Evolutionary conservation across 2,888 invertebrate genomes (phyloP), one percentile per base, ranked within the genome.

Genomic region (Agrilus cyanescens): DNA sequence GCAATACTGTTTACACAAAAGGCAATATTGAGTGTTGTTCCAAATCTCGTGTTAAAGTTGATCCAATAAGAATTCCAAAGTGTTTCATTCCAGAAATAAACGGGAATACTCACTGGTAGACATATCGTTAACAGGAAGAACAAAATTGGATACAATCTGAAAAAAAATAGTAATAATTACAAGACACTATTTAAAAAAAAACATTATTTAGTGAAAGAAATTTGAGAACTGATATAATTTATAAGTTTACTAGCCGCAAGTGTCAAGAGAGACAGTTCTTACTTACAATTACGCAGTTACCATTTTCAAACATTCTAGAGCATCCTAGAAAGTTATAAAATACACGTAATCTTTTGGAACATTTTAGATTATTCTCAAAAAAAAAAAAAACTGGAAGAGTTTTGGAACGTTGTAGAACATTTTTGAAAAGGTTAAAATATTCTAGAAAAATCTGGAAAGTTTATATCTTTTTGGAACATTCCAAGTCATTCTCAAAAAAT

Each of bases 1-100:
- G 95, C 94, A 10, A 87, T 84, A 61, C 90, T 91, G 65, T 95
- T 95, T n/a, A 95, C 93, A 56, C 85, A 79, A 75, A 86, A 96
- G 1, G 95, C 95, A 51, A 88, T 84, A 67, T 96, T 90, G 7
- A 96, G 74, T 0, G 85, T 86, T 49, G 82, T 71, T 41, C 82
- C 82, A 68, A 93, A 95, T 38, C 95, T 76, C 52, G 81, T 74
- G 48, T 88, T 80, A 60, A 86, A 88, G 57, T 85, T 82, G 7
- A 93, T 75, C 72, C 86, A 84, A 67, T 89, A 91, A 4, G 89
- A 82, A 52, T 76, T 78, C 68, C 80, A 73, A 10, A 85, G 61
- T 1, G 74, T 72, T 66, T 96, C 95, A 33, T 79, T 70, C 93
- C 94, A 96, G 58, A 76, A 80, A 60, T 84, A 80, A 59, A 79